Evolutionary conservation across 37 sponge, comb jelly and placozoan genomes (phyloP).

Genomic region (Corticium candelabrum): DNA sequence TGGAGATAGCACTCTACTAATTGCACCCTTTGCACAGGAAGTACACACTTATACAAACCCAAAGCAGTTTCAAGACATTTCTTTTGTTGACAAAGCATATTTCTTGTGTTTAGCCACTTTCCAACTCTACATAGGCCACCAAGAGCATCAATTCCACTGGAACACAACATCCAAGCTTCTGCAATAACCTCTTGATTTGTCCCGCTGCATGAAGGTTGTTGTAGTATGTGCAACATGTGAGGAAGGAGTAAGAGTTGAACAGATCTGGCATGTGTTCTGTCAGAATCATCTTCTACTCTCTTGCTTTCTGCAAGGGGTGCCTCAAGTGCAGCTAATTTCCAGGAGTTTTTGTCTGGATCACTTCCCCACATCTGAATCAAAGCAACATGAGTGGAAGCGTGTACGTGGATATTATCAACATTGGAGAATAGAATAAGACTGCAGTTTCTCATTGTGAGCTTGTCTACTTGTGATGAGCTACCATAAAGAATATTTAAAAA

Average conservation of each 20-base stretch:
- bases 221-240: not conserved
- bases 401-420: too few species aligned
- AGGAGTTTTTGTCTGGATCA: too few species aligned
- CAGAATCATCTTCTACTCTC: not conserved
- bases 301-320: not conserved
- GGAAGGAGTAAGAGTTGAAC: not conserved
- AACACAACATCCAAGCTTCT: not conserved
- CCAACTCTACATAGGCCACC: not conserved
- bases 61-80: not conserved
- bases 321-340: not conserved
- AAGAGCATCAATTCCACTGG: not conserved
- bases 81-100: not conserved
- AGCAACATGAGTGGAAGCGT: too few species aligned
- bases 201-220: not conserved
- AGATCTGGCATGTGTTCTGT: not conserved
- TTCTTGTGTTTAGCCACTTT: too few species aligned
- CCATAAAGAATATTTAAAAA: too few species aligned
- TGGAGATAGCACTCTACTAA: too few species aligned
- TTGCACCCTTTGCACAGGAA: too few species aligned
- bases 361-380: too few species aligned
- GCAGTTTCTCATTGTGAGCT: too few species aligned
- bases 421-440: too few species aligned
- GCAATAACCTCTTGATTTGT: not conserved
- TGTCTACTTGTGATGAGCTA: too few species aligned
- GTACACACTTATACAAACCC: not conserved